These are phyloP conservation scores for Sphaeridia pumilis DNA, from an alignment of 2,888 invertebrate genomes.

Conservation along the genomic window DNA sequence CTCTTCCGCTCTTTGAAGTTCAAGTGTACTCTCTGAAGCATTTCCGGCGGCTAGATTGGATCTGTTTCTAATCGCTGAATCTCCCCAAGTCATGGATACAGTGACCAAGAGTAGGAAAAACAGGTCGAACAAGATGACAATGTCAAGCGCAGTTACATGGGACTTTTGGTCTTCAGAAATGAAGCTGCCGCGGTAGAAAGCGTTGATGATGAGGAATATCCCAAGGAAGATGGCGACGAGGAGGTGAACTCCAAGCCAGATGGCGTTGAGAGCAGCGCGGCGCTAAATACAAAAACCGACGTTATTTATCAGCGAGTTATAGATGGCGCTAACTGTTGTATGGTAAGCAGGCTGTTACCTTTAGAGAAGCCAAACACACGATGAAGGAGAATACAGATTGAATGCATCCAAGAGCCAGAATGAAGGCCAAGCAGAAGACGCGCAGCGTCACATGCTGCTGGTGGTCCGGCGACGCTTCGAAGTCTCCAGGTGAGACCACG, in stretches of 20 bases:
- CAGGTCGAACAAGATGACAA: not conserved
- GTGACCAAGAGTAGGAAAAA: not conserved
- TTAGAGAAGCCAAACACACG: not conserved
- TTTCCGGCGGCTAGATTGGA: too few relatives aligned
- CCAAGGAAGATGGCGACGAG: not conserved
- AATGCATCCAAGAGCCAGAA: not conserved
- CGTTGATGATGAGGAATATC: not conserved
- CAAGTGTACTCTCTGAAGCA: too few relatives aligned
- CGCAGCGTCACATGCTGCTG: not conserved
- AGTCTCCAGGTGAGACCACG: not conserved
- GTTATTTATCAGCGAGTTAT: not conserved
- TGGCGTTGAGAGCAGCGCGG: not conserved
- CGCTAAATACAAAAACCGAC: not conserved
- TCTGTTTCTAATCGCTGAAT: too few relatives aligned
- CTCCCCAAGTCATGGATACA: too few relatives aligned
- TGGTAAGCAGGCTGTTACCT: not conserved
- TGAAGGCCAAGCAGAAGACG: not conserved
- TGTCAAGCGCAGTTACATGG: not conserved
- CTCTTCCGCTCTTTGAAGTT: too few relatives aligned
- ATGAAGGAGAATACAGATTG: not conserved
- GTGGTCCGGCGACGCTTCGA: not conserved
- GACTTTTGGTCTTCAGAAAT: not conserved
- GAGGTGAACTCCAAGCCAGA: not conserved
- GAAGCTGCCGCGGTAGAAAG: not conserved
- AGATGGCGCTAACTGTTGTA: not conserved